Evolutionary conservation across 1,140 invertebrate genomes (phyloP).

Genomic region (Orussus abietinus): DNA sequence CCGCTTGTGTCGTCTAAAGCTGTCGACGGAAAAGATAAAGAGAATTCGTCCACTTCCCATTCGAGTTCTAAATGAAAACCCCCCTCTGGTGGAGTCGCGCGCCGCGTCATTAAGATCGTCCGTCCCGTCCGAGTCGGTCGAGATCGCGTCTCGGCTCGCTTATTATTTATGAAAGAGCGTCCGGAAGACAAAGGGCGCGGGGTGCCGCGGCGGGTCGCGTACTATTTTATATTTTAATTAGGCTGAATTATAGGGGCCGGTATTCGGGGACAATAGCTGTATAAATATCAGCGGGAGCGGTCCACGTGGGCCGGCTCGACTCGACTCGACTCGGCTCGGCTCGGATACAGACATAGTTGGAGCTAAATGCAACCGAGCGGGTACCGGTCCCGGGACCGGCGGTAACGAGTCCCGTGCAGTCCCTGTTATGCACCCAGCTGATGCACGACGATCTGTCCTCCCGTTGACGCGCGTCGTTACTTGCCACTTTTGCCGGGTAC

Average conservation of each 20-base stretch:
- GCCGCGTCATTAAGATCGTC: too few species aligned
- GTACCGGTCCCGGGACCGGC: conserved; percentile 30
- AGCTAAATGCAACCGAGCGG: conserved; percentile 33
- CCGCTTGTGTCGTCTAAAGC: too few species aligned
- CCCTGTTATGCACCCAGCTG: conserved; percentile 30
- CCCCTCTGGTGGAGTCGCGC: too few species aligned
- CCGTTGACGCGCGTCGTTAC: conserved; percentile 35
- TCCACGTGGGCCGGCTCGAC: conserved; percentile 31
- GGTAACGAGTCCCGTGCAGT: conserved; percentile 38
- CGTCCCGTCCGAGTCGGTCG: too few species aligned
- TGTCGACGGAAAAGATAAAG: too few species aligned
- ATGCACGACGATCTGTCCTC: conserved; percentile 30
- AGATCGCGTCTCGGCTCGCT: too few species aligned
- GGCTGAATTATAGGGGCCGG: conserved; percentile 42
- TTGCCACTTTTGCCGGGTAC: conserved; percentile 27
- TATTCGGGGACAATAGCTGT: conserved; percentile 44
- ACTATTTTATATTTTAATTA: conserved; percentile 34
- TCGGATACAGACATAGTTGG: conserved; percentile 29
- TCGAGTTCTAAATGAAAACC: too few species aligned
- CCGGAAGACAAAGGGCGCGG: not conserved
- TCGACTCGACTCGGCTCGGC: conserved; percentile 29
- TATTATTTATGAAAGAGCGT: too few species aligned
- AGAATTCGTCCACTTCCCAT: too few species aligned
- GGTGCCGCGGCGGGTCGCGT: too few species aligned
- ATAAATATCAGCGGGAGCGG: conserved; percentile 41